These are phyloP conservation scores for Amorpha juglandis DNA, from an alignment of 2,888 invertebrate species.

Conservation along the genomic window DNA sequence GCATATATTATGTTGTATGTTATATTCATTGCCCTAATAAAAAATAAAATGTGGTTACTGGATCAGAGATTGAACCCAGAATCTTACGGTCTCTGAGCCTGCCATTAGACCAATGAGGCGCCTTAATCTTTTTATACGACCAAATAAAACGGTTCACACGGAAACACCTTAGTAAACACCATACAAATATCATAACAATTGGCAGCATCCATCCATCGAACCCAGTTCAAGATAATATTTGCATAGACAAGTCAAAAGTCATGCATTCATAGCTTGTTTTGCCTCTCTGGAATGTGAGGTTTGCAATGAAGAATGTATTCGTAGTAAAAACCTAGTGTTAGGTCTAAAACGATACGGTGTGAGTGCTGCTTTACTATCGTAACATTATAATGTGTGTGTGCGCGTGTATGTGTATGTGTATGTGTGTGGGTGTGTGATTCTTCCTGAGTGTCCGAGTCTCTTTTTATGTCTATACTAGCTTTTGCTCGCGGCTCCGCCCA, in stretches of 20 bases:
- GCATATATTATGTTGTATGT: too few relatives aligned
- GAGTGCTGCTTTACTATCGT: conserved; percentile 56
- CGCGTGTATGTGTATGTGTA: too few relatives aligned
- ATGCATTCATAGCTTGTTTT: conserved; percentile 45
- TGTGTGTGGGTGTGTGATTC: too few relatives aligned
- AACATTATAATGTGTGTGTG: neutral
- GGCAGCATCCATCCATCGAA: neutral
- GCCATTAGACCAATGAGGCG: too few relatives aligned
- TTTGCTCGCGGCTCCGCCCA: too few relatives aligned
- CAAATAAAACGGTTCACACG: neutral
- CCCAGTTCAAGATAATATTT: conserved; percentile 32
- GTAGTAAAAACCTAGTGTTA: conserved; percentile 67
- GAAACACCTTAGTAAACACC: neutral
- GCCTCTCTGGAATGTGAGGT: conserved; percentile 51
- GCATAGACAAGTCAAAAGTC: conserved; percentile 28
- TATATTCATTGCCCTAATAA: too few relatives aligned
- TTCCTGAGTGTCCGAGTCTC: too few relatives aligned
- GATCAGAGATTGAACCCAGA: too few relatives aligned
- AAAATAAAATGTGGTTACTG: too few relatives aligned
- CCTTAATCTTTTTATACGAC: too few relatives aligned
- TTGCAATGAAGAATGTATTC: conserved; percentile 48
- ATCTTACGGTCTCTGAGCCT: too few relatives aligned
- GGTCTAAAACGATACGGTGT: conserved; percentile 38
- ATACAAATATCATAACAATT: neutral
- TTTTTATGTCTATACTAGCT: too few relatives aligned